Conservation (phyloP, 2,113 vertebrate species). For the Ia io region DNA sequence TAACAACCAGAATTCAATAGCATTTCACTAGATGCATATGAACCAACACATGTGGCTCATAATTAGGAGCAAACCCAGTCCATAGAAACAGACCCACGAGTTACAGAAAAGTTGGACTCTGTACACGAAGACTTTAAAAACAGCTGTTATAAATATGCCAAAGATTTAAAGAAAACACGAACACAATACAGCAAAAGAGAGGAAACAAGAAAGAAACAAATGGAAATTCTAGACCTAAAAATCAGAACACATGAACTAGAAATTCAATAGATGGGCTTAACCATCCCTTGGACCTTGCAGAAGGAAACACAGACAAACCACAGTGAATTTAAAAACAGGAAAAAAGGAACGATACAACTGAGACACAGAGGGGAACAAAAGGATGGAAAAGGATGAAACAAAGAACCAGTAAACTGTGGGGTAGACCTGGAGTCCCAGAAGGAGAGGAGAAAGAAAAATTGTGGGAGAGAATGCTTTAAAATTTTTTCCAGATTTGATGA, state of each 20-base stretch:
- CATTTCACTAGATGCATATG: background rate
- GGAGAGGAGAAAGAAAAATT: background rate
- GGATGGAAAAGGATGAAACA: background rate
- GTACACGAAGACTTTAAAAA: too few relatives aligned
- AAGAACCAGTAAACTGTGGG: background rate
- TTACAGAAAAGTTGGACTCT: background rate
- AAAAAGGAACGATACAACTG: background rate
- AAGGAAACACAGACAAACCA: background rate
- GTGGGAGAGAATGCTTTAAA: background rate
- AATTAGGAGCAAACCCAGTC: background rate
- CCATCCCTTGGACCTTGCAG: background rate
- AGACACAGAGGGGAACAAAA: background rate
- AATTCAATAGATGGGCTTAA: background rate
- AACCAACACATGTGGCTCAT: background rate
- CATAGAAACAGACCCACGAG: background rate
- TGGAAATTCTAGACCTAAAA: background rate
- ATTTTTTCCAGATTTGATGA: background rate
- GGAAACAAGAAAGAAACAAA: background rate
- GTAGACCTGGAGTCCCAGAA: background rate
- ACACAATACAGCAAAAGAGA: background rate
- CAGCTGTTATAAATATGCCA: background rate
- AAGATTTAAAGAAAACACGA: background rate
- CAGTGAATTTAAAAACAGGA: background rate
- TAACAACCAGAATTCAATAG: background rate
- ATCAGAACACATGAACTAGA: background rate